Evolutionary conservation across 2,888 invertebrate species (phyloP).

Genomic region (Torymus aiolomorphi): DNA sequence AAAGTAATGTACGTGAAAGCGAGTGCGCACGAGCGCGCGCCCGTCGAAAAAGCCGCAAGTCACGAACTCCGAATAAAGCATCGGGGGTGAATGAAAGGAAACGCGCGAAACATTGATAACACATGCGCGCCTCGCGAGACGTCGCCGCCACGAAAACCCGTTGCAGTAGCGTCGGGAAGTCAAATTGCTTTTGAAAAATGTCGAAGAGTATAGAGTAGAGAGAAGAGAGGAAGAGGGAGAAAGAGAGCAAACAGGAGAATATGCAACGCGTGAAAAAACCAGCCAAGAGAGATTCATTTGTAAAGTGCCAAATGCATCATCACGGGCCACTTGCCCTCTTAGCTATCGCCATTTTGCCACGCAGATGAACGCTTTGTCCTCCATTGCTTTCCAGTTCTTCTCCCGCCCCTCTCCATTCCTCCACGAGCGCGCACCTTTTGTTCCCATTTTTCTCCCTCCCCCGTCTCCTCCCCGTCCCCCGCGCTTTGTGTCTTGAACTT

Average conservation of each 20-base stretch:
- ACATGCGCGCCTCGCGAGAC: conserved; percentile 24
- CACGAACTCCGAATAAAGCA: conserved; percentile 24
- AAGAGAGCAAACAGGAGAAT: neutral
- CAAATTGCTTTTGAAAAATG: conserved; percentile 33
- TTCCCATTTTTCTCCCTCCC: conserved; percentile 29
- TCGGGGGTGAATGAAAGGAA: conserved; percentile 15
- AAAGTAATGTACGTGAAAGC: neutral
- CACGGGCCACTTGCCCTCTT: conserved; percentile 52
- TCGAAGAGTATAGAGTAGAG: neutral
- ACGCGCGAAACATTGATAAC: conserved; percentile 51
- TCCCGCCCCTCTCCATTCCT: conserved; percentile 2
- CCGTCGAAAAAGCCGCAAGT: conserved; percentile 34
- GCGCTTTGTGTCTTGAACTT: conserved; percentile 38
- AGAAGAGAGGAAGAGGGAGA: too few species aligned
- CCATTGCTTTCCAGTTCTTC: neutral
- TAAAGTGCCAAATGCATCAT: conserved; percentile 57
- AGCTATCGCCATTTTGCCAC: conserved; percentile 53
- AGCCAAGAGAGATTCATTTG: conserved; percentile 45
- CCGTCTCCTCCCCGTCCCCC: too few species aligned
- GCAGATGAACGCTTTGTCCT: conserved; percentile 51
- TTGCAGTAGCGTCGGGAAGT: neutral
- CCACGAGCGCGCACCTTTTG: conserved; percentile 21
- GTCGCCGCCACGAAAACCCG: neutral
- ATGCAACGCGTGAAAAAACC: neutral
- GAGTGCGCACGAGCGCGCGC: neutral